Conservation (phyloP, 2,888 invertebrate genomes). For the Drosophila austrosaltans region DNA sequence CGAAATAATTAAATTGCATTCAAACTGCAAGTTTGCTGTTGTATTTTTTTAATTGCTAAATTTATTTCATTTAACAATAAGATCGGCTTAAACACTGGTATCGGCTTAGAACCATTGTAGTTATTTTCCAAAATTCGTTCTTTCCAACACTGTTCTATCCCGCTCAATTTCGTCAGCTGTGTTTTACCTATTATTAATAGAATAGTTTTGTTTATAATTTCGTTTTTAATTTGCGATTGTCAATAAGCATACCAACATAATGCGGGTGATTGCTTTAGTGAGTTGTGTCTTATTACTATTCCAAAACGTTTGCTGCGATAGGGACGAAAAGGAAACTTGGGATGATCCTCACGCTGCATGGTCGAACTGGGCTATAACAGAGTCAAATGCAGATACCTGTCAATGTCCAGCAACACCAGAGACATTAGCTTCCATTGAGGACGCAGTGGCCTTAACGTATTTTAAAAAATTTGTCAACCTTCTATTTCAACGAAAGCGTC, state of each 20-base stretch:
- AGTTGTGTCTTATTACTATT: constrained; percentile 53
- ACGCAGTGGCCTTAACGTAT: constrained; percentile 69
- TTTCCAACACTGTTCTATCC: neutral
- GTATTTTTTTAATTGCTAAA: too few relatives aligned
- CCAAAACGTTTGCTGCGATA: constrained; percentile 54
- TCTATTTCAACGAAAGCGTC: constrained; percentile 62
- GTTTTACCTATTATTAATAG: neutral
- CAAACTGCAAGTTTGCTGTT: too few relatives aligned
- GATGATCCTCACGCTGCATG: constrained; percentile 49
- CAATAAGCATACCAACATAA: constrained; percentile 6
- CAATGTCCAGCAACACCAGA: constrained; percentile 17
- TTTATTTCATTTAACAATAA: too few relatives aligned
- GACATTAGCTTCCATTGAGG: constrained; percentile 47
- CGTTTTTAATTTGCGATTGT: neutral
- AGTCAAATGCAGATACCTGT: constrained; percentile 29
- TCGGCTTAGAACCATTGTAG: too few relatives aligned
- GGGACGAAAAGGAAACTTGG: constrained; percentile 45
- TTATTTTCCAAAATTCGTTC: neutral
- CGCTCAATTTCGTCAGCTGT: constrained; percentile 8
- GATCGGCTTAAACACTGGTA: too few relatives aligned
- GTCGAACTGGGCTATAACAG: constrained; percentile 31
- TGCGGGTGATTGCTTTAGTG: constrained; percentile 49
- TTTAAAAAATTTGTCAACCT: constrained; percentile 74
- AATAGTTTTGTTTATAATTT: neutral
- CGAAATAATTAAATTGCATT: too few relatives aligned